Base-by-base conservation (phyloP, 2,888 invertebrate genomes). In the Pyralis farinalis region DNA sequence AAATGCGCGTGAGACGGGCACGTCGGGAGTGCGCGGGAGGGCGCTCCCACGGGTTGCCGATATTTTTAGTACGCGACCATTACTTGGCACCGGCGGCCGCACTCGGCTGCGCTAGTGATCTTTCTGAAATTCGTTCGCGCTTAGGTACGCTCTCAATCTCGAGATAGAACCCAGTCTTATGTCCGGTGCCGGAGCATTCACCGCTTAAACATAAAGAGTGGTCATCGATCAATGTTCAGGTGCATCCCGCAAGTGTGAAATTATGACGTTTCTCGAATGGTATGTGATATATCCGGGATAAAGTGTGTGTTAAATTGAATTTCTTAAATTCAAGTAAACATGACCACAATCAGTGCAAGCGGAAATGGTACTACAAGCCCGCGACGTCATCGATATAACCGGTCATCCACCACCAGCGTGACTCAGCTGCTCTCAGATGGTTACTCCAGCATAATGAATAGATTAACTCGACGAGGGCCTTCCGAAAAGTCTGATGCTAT, bases 341-440 rank as follows among this genome's bases (percentile, higher is more conserved):
- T 86, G 85, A 76, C 87, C 47, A 79, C 74, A 56, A 51, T 86
- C 45, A 77, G 72, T 63, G 68, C 77, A 49, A 75, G 70, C 58
- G 76, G 76, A 56, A 76, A 71, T 60, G 75, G 70, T 46, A 72
- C 79, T 49, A 78, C 83, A 40, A 91, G 81, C 68, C 91, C 73
- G 71, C 90, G 92, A 48, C 91, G 93, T 54, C 92, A 91, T 69
- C 92, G 95, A 53, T 96, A 96, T 82, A 91, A 93, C 53, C 93
- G 96, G 49, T 90, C 92, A 49, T 95, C 96, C 37, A 94, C 94
- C 44, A 91, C 93, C 35, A 96, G 96, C 84, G 95, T 97, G 59
- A 94, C 96, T 51, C 96, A 97, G 81, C 88, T 97, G 63, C 88
- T 97, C 58, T 94, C 94, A 57, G 96, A 97, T 74, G 96, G 96